Conservation (phyloP, 2,888 invertebrate species). For the Eupithecia exiguata region DNA sequence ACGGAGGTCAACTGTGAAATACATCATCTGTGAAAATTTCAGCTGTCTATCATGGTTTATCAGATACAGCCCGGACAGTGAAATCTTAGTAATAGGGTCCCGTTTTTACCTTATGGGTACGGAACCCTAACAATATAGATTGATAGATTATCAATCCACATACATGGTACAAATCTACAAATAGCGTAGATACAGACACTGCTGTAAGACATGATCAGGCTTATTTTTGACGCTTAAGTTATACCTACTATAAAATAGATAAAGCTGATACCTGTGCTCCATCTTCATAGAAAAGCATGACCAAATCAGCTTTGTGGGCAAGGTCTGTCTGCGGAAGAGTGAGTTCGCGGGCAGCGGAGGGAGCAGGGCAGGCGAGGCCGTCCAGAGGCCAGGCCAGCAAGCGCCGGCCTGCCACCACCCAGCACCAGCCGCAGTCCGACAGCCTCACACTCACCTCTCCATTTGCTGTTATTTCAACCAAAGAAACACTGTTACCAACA, state of each 20-base stretch:
- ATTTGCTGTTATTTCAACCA: conserved; percentile 64
- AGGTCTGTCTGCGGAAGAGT: conserved; percentile 96
- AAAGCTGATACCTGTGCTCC: conserved; percentile 65
- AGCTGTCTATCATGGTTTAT: too few species aligned
- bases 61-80: too few species aligned
- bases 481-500: background rate
- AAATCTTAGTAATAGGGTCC: too few species aligned
- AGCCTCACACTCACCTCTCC: conserved; percentile 85
- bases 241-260: background rate
- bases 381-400: conserved; percentile 90
- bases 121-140: too few species aligned
- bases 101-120: too few species aligned
- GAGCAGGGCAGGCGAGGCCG: conserved; percentile 41
- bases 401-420: conserved; percentile 93
- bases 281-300: conserved; percentile 86
- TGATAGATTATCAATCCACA: too few species aligned
- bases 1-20: too few species aligned
- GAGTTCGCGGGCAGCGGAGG: conserved; percentile 89
- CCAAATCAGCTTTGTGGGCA: conserved; percentile 93
- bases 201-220: too few species aligned
- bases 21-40: too few species aligned
- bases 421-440: conserved; percentile 89
- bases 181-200: too few species aligned
- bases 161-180: too few species aligned
- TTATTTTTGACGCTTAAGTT: too few species aligned